Conservation (phyloP, 2,113 vertebrate genomes). For the Ciconia stormi region DNA sequence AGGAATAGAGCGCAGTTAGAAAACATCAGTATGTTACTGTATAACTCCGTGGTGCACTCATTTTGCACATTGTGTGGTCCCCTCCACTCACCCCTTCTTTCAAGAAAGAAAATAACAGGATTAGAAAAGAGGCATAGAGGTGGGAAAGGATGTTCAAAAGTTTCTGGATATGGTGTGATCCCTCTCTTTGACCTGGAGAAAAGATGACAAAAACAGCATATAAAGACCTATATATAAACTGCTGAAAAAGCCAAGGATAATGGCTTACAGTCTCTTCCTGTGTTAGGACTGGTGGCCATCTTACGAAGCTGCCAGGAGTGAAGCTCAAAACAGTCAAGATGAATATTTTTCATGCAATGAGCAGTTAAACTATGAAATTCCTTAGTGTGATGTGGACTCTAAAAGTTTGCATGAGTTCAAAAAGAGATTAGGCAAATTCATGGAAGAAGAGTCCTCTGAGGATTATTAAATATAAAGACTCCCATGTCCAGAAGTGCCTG, state of each 20-base stretch:
- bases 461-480: background rate
- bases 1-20: background rate
- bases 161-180: background rate
- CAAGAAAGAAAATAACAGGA: background rate
- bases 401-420: background rate
- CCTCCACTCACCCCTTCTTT: background rate
- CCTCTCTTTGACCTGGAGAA: background rate
- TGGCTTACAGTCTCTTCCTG: background rate
- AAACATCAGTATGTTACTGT: background rate
- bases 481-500: background rate
- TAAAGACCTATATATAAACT: background rate
- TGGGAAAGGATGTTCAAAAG: background rate
- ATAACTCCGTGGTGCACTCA: background rate
- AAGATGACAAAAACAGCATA: background rate
- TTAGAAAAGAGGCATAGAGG: background rate
- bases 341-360: background rate
- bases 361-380: background rate
- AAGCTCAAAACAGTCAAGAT: background rate
- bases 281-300: background rate
- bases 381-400: background rate
- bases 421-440: background rate
- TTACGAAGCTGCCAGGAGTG: background rate
- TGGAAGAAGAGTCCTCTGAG: background rate
- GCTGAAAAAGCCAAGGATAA: background rate
- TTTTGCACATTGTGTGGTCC: background rate